Percentiles rank a stretch among this genome's conserved stretches.
Conservation (phyloP, 2,888 invertebrate genomes). For the Crossocerus cetratus region DNA sequence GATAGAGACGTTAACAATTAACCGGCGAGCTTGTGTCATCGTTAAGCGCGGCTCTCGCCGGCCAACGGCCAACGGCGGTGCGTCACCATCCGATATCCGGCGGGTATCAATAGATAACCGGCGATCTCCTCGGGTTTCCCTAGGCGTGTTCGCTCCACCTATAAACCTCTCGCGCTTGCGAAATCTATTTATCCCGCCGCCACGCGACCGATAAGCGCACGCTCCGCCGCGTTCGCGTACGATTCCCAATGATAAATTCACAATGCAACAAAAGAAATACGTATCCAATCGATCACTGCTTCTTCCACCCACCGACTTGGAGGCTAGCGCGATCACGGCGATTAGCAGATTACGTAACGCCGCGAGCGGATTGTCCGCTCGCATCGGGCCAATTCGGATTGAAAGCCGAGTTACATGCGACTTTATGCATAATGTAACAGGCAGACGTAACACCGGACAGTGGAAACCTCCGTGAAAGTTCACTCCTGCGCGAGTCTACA, state of each 20-base stretch:
- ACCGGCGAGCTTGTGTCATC: conserved; percentile 37
- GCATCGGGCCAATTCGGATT: neutral
- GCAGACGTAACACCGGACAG: neutral
- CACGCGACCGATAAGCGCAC: no score
- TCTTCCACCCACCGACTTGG: no score
- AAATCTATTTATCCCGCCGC: no score
- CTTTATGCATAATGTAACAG: neutral
- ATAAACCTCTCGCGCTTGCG: no score
- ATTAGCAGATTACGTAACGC: no score
- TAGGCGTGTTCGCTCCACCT: no score
- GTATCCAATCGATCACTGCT: no score
- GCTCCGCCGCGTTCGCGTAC: no score
- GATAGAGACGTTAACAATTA: conserved; percentile 59
- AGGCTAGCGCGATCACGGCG: no score
- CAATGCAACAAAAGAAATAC: no score
- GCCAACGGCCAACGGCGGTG: neutral
- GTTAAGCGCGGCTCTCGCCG: conserved; percentile 19
- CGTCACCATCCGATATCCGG: conserved; percentile 14
- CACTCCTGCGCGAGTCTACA: neutral
- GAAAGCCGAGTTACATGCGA: neutral
- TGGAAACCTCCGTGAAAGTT: neutral
- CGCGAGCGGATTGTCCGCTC: neutral
- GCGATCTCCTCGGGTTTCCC: no score
- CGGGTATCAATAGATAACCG: conserved; percentile 13
- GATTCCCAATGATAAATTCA: no score